phyloP scores from a whole-genome alignment of 2,888 invertebrate species.

The Diaperis boleti region DNA sequence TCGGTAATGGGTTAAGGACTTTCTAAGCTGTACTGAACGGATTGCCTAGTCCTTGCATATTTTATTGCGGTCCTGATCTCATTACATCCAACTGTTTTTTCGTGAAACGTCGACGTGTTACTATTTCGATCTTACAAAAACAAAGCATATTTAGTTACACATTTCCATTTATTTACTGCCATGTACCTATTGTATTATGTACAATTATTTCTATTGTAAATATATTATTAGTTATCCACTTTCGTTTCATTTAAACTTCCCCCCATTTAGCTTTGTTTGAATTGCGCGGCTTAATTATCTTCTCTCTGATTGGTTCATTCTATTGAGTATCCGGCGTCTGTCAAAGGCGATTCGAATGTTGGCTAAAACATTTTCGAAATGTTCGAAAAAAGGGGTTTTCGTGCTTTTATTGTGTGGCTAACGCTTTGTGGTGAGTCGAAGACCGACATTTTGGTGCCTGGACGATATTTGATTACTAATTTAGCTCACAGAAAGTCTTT shows the following conservation, averaged over 20 bases:
- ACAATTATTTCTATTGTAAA: conserved; percentile 53
- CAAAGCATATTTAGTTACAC: conserved; percentile 36
- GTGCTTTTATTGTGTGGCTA: too few relatives aligned
- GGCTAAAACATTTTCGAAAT: too few relatives aligned
- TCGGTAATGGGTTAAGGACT: conserved; percentile 47
- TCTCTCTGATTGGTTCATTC: too few relatives aligned
- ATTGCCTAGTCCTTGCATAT: conserved; percentile 51
- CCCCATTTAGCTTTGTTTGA: too few relatives aligned
- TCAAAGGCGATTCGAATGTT: too few relatives aligned
- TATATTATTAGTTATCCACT: conserved; percentile 48
- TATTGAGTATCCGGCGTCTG: too few relatives aligned
- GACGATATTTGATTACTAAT: too few relatives aligned
- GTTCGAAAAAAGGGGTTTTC: too few relatives aligned
- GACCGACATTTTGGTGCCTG: too few relatives aligned
- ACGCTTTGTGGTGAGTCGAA: too few relatives aligned
- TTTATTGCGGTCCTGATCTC: conserved; percentile 50
- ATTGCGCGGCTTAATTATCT: too few relatives aligned
- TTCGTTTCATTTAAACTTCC: neutral
- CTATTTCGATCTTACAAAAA: conserved; percentile 15
- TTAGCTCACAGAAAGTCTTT: too few relatives aligned
- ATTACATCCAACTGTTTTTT: conserved; percentile 35
- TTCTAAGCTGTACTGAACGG: conserved; percentile 49
- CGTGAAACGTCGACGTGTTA: neutral
- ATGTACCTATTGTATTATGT: conserved; percentile 50
- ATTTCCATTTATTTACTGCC: conserved; percentile 50